Conservation (phyloP, 2,888 invertebrate genomes). For the Halocaridina rubra region DNA sequence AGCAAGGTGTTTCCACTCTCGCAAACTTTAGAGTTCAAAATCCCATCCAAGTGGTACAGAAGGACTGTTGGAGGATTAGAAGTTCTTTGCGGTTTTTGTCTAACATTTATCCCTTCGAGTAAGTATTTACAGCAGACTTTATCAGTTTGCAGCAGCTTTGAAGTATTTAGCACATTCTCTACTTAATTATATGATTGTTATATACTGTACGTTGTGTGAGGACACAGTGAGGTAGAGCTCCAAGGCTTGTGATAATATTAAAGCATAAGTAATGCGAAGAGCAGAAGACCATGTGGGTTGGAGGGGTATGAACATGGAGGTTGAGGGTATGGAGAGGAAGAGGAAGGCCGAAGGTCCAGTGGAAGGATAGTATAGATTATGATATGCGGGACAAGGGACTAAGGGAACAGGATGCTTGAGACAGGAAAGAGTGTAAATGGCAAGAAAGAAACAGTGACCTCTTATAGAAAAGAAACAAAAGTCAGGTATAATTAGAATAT, state of each 20-base stretch:
- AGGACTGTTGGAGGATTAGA: constrained; percentile 65
- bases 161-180: not conserved
- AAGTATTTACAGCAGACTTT: not conserved
- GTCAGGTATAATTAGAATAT: too few species aligned
- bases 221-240: not conserved
- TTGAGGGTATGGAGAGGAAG: too few species aligned
- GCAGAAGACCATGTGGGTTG: not conserved
- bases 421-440: too few species aligned
- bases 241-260: not conserved
- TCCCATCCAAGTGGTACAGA: constrained; percentile 66
- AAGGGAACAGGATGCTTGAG: too few species aligned
- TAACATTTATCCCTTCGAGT: constrained; percentile 63
- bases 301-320: too few species aligned
- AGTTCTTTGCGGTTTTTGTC: constrained; percentile 63
- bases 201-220: too few species aligned
- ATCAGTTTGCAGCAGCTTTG: not conserved
- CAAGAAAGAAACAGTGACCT: too few species aligned
- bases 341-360: too few species aligned
- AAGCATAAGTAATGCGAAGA: too few species aligned
- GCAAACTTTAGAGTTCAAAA: constrained; percentile 65
- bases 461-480: too few species aligned
- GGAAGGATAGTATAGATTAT: too few species aligned
- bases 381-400: too few species aligned
- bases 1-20: constrained; percentile 67
- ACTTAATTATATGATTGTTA: not conserved